Evolutionary conservation across 2,113 vertebrate species (phyloP), one percentile per base, ranked within the genome.

Genomic region (Nothobranchius furzeri): DNA sequence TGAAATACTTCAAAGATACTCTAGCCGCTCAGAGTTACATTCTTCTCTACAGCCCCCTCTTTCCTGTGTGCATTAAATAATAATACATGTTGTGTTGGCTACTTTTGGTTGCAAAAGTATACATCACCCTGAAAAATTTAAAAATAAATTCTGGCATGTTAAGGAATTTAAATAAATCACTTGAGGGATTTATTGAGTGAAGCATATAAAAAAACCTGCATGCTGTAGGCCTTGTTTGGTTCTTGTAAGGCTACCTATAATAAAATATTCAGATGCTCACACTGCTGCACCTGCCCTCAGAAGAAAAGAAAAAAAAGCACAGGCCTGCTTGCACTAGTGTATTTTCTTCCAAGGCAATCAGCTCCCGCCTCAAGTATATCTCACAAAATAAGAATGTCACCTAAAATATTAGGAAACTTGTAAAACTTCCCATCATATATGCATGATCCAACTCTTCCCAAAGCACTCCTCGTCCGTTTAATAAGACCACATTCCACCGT

Each of bases 1-100:
- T 84, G 53, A 85, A 75, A 84, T 47, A 62, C 74, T 78, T 81
- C 66, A 82, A 79, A 84, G 4, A 52, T 24, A 55, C 75, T 62
- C 62, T 66, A 75, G 67, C 62, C 75, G 67, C 60, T 50, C 24
- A 52, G 37, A 9, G 37, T 40, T 40, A 9, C 37, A 40, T 59
- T 52, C 20, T 64, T 60, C 66, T 17, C n/a, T 20, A 7, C 8
- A 49, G 43, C 3, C 43, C 9, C 43, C 10, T 12, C 4, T 12
- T 12, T 45, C 3, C 9, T 12, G 43, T 45, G 43, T 45, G 43
- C 43, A 45, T 12, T 40, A 40, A 40, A 40, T 40, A 40, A 40
- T 40, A 40, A 40, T 40, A 40, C 30, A 20, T 20, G 20, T 20
- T 20, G 20, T 20, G 20, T 20, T 20, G 20, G 1, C 20, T 20